These are phyloP conservation scores for Cryptotermes secundus DNA, from an alignment of 1,140 invertebrate species.

Conservation along the genomic window DNA sequence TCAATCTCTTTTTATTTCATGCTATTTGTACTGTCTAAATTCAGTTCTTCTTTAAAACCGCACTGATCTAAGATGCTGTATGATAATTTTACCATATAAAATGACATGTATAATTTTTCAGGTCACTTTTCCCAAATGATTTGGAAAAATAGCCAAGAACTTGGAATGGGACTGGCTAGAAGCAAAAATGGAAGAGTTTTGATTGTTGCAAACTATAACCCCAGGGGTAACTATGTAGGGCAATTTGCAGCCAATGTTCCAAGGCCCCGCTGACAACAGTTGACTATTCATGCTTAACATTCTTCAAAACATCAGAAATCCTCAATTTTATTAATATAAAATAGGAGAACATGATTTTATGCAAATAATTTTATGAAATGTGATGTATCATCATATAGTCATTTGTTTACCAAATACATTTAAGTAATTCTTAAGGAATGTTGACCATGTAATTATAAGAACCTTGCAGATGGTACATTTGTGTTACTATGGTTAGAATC, in stretches of 20 bases:
- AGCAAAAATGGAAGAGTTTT: conserved; percentile 58
- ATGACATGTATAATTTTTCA: conserved; percentile 38
- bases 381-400: neutral
- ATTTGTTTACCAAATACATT: conserved; percentile 18
- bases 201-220: conserved; percentile 78
- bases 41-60: too few relatives aligned
- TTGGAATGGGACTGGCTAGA: conserved; percentile 72
- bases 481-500: neutral
- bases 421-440: neutral
- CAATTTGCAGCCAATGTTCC: conserved; percentile 69
- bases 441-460: neutral
- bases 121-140: conserved; percentile 75
- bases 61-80: too few relatives aligned
- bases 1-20: too few relatives aligned
- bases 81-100: neutral
- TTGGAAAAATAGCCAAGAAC: conserved; percentile 70
- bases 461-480: neutral
- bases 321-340: neutral
- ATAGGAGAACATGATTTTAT: neutral
- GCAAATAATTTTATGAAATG: neutral
- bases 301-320: neutral
- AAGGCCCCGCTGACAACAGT: conserved; percentile 47
- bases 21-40: too few relatives aligned
- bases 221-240: conserved; percentile 77
- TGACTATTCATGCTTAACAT: neutral